Evolutionary conservation across 2,888 invertebrate genomes (phyloP), one percentile per base, ranked within the genome.

Genomic region (Cataglyphis rosenhaueri): DNA sequence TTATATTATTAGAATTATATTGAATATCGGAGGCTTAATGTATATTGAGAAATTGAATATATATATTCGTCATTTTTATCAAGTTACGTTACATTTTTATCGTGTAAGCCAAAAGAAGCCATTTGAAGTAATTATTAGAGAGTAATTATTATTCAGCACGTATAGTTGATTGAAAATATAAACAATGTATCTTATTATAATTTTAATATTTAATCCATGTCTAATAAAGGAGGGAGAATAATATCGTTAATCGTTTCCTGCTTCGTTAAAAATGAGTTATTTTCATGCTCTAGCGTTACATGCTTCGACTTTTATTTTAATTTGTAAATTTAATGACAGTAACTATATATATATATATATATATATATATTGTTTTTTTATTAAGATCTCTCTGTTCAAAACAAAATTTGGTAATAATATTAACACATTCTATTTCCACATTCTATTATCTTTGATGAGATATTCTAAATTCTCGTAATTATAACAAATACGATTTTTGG

Each of bases 11-110:
- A 29, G 29, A 12, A 66, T 66, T 44, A 21, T 44, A 21, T n/a
- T 15, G 44, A 44, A 29, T 25, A 25, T 18, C 29, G 5, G 1
- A 18, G 29, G 10, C 21, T 29, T 48, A 0, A 9, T 18, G 0
- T 10, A 15, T 5, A 25, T 44, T n/a, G 25, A 66, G 29, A 76
- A 66, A 68, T 78, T 66, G 41, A 59, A 18, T 32, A 18, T 78
- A 15, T 44, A 59, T 75, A 18, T 44, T 44, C 0, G 12, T 44
- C 21, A 21, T 21, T 21, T 21, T 12, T 21, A 18, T 57, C 12
- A 38, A 21, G 25, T 10, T 15, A 38, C 15, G 48, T 21, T 75
- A n/a, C 52, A 52, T 10, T 78, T 48, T 68, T 68, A 68, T 78
- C 10, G 6, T 44, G 18, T 21, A 59, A 57, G 21, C 32, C 18